phyloP scores from a whole-genome alignment of 2,113 vertebrate species.

The Opisthocomus hoazin region DNA sequence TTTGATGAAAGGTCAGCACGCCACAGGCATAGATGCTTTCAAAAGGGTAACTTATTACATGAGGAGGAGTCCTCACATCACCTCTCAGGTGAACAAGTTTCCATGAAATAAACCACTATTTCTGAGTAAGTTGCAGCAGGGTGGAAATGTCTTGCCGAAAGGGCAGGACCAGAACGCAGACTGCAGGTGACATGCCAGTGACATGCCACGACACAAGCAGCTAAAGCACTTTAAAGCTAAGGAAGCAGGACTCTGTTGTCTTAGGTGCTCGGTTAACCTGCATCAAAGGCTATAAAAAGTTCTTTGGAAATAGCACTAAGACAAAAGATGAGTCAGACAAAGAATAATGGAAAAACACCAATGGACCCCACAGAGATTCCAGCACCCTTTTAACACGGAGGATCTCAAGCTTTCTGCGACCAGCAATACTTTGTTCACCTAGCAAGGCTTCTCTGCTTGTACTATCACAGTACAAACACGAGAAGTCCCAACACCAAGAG shows the following conservation, averaged over 20 bases:
- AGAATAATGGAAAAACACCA: background rate
- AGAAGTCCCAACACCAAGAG: background rate
- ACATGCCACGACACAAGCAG: background rate
- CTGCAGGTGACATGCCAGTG: background rate
- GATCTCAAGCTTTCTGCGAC: background rate
- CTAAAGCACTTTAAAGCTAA: background rate
- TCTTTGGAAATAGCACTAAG: background rate
- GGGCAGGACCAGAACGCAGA: background rate
- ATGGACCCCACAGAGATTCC: background rate
- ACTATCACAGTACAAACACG: background rate
- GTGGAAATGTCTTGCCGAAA: background rate
- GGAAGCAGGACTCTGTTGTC: background rate
- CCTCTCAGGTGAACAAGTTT: background rate
- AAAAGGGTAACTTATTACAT: background rate
- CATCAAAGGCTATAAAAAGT: background rate
- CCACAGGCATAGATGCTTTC: background rate
- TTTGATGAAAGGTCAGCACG: background rate
- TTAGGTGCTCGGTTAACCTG: background rate
- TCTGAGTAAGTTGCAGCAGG: background rate
- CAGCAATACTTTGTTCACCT: background rate
- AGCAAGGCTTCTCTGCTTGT: background rate
- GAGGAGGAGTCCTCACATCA: background rate
- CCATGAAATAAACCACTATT: background rate
- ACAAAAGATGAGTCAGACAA: background rate
- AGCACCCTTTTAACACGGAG: background rate